Conservation (phyloP, 1,140 invertebrate genomes). For the Cydia amplana region DNA sequence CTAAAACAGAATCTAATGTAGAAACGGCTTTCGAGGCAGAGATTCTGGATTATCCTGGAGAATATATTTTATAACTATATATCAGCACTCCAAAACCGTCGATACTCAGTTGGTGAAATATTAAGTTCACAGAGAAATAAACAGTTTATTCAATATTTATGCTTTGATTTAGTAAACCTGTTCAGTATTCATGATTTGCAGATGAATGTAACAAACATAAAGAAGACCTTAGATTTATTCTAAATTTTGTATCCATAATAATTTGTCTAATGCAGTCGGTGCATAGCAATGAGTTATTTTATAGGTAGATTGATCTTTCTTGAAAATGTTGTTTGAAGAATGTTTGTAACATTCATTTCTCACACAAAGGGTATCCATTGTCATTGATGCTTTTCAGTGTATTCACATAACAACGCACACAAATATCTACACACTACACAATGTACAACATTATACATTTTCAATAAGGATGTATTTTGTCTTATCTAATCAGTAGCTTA, state of each 20-base stretch:
- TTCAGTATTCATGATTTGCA: neutral
- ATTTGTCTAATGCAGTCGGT: neutral
- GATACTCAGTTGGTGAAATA: neutral
- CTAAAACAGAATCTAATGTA: neutral
- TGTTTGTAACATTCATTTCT: too few relatives aligned
- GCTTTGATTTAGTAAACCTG: neutral
- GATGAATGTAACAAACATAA: neutral
- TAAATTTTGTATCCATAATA: neutral
- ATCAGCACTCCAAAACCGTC: neutral
- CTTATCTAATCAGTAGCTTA: too few relatives aligned
- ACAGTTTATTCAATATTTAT: neutral
- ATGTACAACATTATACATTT: too few relatives aligned
- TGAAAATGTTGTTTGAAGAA: neutral
- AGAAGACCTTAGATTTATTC: neutral
- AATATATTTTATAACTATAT: neutral
- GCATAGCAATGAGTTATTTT: neutral
- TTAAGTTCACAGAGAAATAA: neutral
- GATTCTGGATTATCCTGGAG: neutral
- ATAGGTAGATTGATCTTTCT: neutral
- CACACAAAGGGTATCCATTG: too few relatives aligned
- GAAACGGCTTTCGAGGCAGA: neutral
- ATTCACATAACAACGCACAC: too few relatives aligned
- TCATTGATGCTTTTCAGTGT: too few relatives aligned
- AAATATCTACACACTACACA: too few relatives aligned
- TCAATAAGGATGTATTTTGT: too few relatives aligned